Base-by-base conservation (phyloP, 2,113 vertebrate species). In the Coptodon bakossiorum region DNA sequence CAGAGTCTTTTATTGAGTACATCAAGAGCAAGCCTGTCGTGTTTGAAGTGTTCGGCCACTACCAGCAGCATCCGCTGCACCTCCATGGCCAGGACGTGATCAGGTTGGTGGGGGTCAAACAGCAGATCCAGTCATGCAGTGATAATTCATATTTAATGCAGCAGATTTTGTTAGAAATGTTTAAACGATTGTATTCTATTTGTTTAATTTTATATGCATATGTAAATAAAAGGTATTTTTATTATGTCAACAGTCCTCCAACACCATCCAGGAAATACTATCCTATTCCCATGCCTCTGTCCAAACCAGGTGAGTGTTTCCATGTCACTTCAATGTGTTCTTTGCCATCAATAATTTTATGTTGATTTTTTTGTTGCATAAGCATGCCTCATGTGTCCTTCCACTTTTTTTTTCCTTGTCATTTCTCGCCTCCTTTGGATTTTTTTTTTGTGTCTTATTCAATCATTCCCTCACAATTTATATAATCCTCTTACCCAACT, bases 21-120 rank as follows among this genome's bases (percentile, higher is more conserved):
- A 98, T 99, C 94, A 99, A 98, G 96, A 97, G 94, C 80, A 99
- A 99, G 54, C 99, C 99, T 1, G 97, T 99, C 9, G 99, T 99
- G 66, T 99, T 99, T 93, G 99, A 99, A 91, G 99, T 99, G 84
- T 99, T 99, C 36, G 98, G 99, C 1, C 99, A 99, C 94, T 99
- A 99, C 87, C 99, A 99, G 94, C 98, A 99, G 91, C 98, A 99
- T 81, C 98, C 98, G 3, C 96, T 97, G 52, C 97, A 99, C 82
- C 91, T 96, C 43, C 98, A 98, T 40, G 98, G 98, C 16, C 98
- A 98, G 93, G 98, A 99, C 68, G 93, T 98, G 61, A 96, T 93
- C 95, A 98, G 98, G 99, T 99, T 91, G 11, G 93, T 88, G 0
- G 22, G 2, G 5, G 50, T 45, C 7, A 52, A 19, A 34, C 48